A percentile compares a stretch with the other conserved stretches of the same genome.
Conservation (phyloP, 2,113 vertebrate species). For the Antechinus flavipes region DNA sequence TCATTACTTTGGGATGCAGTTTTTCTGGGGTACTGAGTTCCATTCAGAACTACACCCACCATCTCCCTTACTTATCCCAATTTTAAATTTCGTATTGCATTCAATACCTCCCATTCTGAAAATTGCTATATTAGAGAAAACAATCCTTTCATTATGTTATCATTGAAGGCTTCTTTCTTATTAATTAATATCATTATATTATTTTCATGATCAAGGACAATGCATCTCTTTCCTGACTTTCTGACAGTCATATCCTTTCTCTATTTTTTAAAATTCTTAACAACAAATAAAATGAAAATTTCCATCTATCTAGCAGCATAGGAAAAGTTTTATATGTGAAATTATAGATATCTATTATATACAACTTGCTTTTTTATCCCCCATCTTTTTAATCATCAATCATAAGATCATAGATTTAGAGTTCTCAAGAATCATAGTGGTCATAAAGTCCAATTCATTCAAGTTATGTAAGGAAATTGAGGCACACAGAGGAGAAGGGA, state of each 20-base stretch:
- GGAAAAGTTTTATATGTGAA: neutral
- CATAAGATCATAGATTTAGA: neutral
- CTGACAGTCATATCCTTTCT: neutral
- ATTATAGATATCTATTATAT: neutral
- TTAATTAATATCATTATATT: neutral
- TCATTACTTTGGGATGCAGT: neutral
- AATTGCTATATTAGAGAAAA: neutral
- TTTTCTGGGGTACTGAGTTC: neutral
- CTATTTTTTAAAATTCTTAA: neutral
- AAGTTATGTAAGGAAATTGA: neutral
- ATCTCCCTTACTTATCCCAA: neutral
- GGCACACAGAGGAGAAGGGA: neutral
- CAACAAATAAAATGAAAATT: neutral
- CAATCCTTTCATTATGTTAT: neutral
- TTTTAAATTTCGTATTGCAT: neutral
- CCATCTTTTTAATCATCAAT: neutral
- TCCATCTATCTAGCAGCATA: neutral
- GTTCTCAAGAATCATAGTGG: neutral
- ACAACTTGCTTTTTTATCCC: neutral
- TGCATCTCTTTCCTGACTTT: neutral
- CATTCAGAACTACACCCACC: neutral
- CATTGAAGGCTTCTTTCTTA: neutral
- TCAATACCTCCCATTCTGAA: neutral
- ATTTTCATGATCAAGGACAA: neutral
- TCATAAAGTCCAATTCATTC: neutral